Conservation (phyloP, 2,113 vertebrate genomes). For the Hirundichthys speculiger region DNA sequence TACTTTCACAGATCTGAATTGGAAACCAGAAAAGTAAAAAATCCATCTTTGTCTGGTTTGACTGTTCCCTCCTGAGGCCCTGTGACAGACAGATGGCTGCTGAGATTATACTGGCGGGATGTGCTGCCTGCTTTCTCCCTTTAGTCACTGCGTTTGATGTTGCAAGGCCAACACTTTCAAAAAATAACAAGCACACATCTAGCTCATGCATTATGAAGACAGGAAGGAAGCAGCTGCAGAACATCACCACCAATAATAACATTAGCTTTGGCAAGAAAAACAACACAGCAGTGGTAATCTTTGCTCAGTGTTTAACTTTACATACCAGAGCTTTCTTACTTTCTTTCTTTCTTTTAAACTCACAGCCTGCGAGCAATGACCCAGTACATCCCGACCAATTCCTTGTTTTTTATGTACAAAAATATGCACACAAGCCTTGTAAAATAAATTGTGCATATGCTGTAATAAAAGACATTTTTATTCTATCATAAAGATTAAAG, state of each 20-base stretch:
- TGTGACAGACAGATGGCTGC: constrained; percentile 73
- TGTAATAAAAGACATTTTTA: too few relatives aligned
- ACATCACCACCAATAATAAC: constrained; percentile 54
- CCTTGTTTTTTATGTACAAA: not conserved
- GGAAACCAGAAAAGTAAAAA: constrained; percentile 56
- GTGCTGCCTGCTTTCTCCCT: constrained; percentile 58
- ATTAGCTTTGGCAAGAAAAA: constrained; percentile 45
- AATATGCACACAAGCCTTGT: too few relatives aligned
- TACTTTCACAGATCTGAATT: constrained; percentile 31
- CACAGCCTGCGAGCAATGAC: not conserved
- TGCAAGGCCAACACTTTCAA: constrained; percentile 67
- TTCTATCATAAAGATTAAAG: too few relatives aligned
- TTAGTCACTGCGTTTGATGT: constrained; percentile 64
- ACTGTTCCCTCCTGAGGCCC: constrained; percentile 48
- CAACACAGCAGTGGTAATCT: constrained; percentile 29
- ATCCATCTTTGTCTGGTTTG: constrained; percentile 63
- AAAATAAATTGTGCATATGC: too few relatives aligned
- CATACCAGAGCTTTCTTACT: constrained; percentile 14
- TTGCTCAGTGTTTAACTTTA: constrained; percentile 43
- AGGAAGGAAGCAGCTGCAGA: constrained; percentile 53
- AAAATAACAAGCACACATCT: constrained; percentile 57
- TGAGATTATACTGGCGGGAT: constrained; percentile 59
- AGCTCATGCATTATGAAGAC: constrained; percentile 60
- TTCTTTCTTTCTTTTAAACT: constrained; percentile 7
- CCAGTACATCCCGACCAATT: not conserved